Evolutionary conservation across 2,888 invertebrate genomes (phyloP).

Genomic region (Machimus atricapillus): DNA sequence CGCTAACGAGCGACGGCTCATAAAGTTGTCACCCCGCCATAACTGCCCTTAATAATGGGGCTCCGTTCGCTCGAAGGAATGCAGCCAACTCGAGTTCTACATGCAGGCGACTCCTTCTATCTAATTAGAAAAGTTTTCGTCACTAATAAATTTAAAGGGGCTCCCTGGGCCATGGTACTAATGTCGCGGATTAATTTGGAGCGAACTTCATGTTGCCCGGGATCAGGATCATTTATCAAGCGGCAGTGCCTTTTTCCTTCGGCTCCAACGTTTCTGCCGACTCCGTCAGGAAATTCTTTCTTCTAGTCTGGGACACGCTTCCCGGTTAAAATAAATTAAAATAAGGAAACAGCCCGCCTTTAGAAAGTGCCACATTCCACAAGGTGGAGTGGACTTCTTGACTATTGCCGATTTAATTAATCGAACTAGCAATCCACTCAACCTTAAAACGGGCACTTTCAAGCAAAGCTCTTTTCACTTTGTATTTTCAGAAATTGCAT

Average conservation of each 20-base stretch:
- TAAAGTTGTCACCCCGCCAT: background rate
- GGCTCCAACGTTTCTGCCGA: background rate
- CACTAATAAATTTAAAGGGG: constrained; percentile 26
- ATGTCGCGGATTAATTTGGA: constrained; percentile 2
- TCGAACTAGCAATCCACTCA: background rate
- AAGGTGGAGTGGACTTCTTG: background rate
- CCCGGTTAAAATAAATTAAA: background rate
- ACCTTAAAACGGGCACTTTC: background rate
- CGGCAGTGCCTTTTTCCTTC: background rate
- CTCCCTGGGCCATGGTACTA: background rate
- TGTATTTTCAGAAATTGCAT: background rate
- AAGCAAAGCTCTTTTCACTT: background rate
- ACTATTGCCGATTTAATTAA: background rate
- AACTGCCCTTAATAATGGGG: constrained; percentile 8
- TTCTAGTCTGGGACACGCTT: background rate
- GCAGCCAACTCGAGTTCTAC: background rate
- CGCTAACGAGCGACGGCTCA: constrained; percentile 10
- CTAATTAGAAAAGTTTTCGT: constrained; percentile 34
- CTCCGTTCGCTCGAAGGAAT: background rate
- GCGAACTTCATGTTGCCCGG: background rate
- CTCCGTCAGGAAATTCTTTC: background rate
- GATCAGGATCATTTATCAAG: constrained; percentile 22
- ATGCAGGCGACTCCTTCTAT: background rate
- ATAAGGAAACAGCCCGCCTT: background rate
- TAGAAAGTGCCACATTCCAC: background rate